Base-by-base conservation (phyloP, 1,140 invertebrate species). In the Hycleus phaleratus region DNA sequence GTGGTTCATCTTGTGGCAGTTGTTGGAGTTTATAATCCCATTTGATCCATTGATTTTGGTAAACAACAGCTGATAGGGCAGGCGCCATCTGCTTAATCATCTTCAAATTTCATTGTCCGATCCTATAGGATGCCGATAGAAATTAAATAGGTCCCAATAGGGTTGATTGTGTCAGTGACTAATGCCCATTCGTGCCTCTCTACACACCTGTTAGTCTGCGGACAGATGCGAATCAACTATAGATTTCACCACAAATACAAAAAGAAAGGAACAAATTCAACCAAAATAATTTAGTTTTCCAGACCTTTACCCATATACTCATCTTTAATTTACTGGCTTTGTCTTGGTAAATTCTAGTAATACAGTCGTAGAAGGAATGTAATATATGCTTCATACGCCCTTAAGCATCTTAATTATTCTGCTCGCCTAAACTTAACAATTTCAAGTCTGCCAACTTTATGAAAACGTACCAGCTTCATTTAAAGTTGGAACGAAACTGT, bases 381-480 rank as follows among this genome's bases (percentile, higher is more conserved):
- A 53, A 53, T 53, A 45, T 53, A 53, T 53, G 51, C 51, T 45
- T 53, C 42, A 53, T 53, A 53, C 51, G 46, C 51, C 51, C 51
- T 42, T 53, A 53, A 53, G 51, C 46, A 53, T 53, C 51, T 53
- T 53, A 53, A 53, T 53, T 53, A 53, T 53, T 53, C 51, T 53
- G 51, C 51, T 53, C 45, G 51, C 51, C 51, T 53, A 53, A 53
- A 53, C 51, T 32, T 53, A 53, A 53, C 51, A 45, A 53, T 53
- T 53, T 45, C 42, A 53, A 53, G 51, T 11, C 51, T 46, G 51
- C 39, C 46, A 53, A 53, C 51, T 53, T 49, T 53, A 53, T 53
- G 51, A 53, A 53, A 53, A 53, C 49, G 24, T 44, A 53, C 51
- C 42, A 42, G 38, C 45, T 53, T 53, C 51, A 53, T 53, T 53